Percentiles rank a stretch among this genome's conserved stretches.
phyloP scores from a whole-genome alignment of 2,888 invertebrate species.

The Dicranocentrus wangi region DNA sequence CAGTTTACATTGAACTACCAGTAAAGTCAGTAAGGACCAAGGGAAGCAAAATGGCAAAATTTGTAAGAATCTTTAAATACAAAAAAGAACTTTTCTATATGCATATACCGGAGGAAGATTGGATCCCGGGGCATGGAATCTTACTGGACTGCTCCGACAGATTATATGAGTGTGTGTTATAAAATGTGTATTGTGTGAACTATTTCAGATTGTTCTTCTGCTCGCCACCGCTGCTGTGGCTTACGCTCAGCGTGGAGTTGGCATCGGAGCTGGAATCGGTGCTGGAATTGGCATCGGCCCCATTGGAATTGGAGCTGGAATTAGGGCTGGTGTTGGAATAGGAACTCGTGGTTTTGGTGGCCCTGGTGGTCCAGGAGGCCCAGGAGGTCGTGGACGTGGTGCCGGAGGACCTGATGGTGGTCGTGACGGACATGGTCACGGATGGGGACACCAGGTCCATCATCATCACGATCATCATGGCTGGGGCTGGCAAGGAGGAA shows the following conservation, averaged over 20 bases:
- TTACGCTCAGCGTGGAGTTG: slow-evolving; percentile 2
- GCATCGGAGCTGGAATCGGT: neutral
- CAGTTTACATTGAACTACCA: neutral
- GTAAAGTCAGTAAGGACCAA: neutral
- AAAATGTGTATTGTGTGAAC: neutral
- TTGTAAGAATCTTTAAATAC: neutral
- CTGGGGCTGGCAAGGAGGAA: no score
- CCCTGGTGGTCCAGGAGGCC: neutral
- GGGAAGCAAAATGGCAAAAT: neutral
- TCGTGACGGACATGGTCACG: no score
- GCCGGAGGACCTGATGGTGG: no score
- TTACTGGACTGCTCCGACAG: neutral
- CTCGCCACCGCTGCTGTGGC: neutral
- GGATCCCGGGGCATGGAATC: no score
- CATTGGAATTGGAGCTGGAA: slow-evolving; percentile 6
- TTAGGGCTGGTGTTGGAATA: slow-evolving; percentile 1
- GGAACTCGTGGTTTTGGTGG: neutral
- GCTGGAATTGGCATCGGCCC: neutral
- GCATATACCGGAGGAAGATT: no score
- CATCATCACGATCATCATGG: no score
- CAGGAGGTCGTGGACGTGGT: neutral
- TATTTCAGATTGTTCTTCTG: slow-evolving; percentile 1
- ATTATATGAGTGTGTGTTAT: neutral
- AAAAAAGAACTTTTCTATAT: neutral
- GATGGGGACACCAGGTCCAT: no score